Evolutionary conservation across 2,797 vertebrate species (phyloP).

Genomic region (Coracias cyanogaster): DNA sequence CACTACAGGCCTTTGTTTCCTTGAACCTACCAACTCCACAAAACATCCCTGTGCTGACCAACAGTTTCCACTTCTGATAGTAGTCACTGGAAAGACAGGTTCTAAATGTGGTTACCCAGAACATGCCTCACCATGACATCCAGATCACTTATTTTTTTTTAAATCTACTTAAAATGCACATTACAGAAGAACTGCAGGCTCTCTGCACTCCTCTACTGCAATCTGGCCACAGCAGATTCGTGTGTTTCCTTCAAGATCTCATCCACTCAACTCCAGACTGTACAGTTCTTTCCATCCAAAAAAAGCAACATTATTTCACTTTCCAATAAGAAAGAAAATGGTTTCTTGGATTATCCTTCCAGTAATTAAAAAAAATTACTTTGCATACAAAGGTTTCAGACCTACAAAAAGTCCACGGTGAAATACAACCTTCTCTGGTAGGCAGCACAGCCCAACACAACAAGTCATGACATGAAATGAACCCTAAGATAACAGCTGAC

Average conservation of each 20-base stretch:
- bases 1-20: too few species aligned
- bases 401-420: neutral
- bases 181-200: neutral
- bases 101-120: neutral
- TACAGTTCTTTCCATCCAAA: neutral
- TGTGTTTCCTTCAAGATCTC: neutral
- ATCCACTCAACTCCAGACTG: neutral
- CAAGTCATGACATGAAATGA: conserved; percentile 19
- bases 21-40: neutral
- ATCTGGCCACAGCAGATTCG: neutral
- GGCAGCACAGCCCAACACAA: neutral
- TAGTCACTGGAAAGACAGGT: neutral
- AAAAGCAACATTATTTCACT: conserved; percentile 4
- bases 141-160: fast-evolving
- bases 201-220: neutral
- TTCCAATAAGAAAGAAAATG: conserved; percentile 23
- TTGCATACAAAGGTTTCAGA: neutral
- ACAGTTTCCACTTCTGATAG: neutral
- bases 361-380: neutral
- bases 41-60: neutral
- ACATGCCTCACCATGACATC: neutral
- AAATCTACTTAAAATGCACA: neutral
- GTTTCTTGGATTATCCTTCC: conserved; percentile 41
- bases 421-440: neutral
- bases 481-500: neutral